Evolutionary conservation across 2,113 vertebrate species (phyloP).

Genomic region (Scomber japonicus): DNA sequence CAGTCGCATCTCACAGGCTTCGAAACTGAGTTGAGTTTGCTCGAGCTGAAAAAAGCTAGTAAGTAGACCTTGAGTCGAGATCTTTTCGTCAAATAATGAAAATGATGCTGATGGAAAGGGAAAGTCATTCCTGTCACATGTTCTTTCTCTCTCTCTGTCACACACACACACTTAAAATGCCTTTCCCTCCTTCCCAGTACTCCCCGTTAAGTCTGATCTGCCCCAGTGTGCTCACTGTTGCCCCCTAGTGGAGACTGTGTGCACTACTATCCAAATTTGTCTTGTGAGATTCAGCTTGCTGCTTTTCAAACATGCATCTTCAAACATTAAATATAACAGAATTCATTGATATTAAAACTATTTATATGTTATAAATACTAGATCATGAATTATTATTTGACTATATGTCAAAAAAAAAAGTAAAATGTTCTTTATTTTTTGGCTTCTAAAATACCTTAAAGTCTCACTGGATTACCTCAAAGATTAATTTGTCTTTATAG

Average conservation of each 20-base stretch:
- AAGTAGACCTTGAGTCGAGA: background rate
- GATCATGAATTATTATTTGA: too few relatives aligned
- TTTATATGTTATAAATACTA: too few relatives aligned
- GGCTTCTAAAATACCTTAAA: background rate
- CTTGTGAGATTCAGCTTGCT: background rate
- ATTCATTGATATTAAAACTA: too few relatives aligned
- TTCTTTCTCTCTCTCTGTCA: background rate
- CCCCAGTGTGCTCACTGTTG: conserved; percentile 5
- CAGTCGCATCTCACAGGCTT: too few relatives aligned
- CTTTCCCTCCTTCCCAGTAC: background rate
- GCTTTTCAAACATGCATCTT: background rate
- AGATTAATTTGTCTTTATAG: too few relatives aligned
- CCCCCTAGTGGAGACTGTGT: conserved; percentile 61
- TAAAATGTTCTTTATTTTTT: too few relatives aligned
- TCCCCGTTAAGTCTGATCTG: background rate
- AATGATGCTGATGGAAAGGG: too few relatives aligned
- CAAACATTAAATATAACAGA: background rate
- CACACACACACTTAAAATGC: background rate
- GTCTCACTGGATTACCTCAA: too few relatives aligned
- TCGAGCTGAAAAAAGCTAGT: too few relatives aligned
- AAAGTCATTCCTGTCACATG: too few relatives aligned
- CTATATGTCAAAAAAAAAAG: too few relatives aligned
- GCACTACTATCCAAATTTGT: background rate
- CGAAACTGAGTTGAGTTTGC: too few relatives aligned
- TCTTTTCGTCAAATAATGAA: background rate